Conservation (phyloP, 2,888 invertebrate genomes). For the Sarcophaga carnaria region DNA sequence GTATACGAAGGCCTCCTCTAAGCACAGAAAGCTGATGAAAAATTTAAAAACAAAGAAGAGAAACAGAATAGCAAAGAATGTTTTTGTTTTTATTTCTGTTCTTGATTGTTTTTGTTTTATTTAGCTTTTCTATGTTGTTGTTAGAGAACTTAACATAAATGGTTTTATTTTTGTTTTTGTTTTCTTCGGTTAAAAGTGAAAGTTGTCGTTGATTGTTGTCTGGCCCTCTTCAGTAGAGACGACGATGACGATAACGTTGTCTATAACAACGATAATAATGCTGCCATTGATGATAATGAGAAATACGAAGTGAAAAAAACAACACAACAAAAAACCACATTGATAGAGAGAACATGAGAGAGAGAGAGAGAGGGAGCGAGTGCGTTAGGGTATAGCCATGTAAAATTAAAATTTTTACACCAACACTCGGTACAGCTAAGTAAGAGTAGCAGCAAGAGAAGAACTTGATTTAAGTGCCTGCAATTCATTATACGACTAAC, state of each 20-base stretch:
- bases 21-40: slow-evolving; percentile 1
- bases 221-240: neutral
- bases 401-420: neutral
- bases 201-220: slow-evolving; percentile 34
- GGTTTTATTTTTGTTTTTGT: neutral
- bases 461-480: slow-evolving; percentile 22
- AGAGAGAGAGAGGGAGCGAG: no score
- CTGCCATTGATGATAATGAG: slow-evolving; percentile 5
- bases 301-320: neutral
- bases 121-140: neutral
- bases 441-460: neutral
- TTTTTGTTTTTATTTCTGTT: neutral
- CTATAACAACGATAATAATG: neutral
- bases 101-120: slow-evolving; percentile 4
- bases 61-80: neutral
- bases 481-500: slow-evolving; percentile 51
- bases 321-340: neutral
- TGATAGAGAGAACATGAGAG: neutral
- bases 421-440: neutral
- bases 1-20: slow-evolving; percentile 4
- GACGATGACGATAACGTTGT: neutral
- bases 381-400: neutral
- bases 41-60: slow-evolving; percentile 8
- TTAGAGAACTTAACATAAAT: neutral
- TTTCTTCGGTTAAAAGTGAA: slow-evolving; percentile 27